phyloP scores from a whole-genome alignment of 2,113 vertebrate genomes.

The Genyomyrus donnyi region DNA sequence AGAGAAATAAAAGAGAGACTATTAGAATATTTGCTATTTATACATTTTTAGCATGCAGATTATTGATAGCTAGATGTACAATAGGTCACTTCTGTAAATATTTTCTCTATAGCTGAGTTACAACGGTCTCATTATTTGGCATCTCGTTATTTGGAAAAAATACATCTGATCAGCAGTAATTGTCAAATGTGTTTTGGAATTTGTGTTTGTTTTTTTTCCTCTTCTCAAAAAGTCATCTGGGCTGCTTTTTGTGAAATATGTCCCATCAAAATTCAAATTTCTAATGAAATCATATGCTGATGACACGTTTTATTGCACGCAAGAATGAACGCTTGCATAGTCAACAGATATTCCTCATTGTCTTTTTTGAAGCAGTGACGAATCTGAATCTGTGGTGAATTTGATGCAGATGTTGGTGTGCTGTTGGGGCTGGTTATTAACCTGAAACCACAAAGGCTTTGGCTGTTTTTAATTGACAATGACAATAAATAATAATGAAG shows the following conservation, averaged over 20 bases:
- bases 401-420: neutral
- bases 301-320: neutral
- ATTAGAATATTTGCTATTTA: too few species aligned
- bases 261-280: neutral
- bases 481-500: neutral
- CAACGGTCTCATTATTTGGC: too few species aligned
- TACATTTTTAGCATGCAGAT: too few species aligned
- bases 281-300: neutral
- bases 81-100: too few species aligned
- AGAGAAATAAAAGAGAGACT: too few species aligned
- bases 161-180: too few species aligned
- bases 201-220: too few species aligned
- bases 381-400: neutral
- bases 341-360: neutral
- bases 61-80: too few species aligned
- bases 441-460: neutral
- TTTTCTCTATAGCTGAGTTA: too few species aligned
- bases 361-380: neutral
- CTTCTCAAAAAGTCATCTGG: too few species aligned
- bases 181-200: too few species aligned
- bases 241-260: neutral
- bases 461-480: neutral
- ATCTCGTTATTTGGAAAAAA: too few species aligned
- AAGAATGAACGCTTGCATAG: neutral
- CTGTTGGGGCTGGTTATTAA: neutral